phyloP scores from a whole-genome alignment of 2,113 vertebrate species.

The Tretioscincus oriximinensis region DNA sequence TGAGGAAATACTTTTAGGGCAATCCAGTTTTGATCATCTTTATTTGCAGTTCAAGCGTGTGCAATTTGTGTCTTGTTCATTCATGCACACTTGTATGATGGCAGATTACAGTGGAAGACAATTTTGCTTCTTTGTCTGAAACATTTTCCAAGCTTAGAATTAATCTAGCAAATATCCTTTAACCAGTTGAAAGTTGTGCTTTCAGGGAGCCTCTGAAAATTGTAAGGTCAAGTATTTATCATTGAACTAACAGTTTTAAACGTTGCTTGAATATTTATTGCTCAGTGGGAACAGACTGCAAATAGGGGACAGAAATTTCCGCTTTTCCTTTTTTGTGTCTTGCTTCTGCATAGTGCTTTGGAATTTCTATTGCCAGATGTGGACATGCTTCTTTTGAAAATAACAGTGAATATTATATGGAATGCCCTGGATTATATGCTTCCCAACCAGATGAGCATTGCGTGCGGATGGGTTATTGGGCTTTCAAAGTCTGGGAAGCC shows the following conservation, averaged over 20 bases:
- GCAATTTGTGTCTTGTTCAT: constrained; percentile 28
- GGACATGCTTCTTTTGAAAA: constrained; percentile 75
- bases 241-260: constrained; percentile 45
- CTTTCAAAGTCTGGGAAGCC: constrained; percentile 70
- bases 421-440: constrained; percentile 64
- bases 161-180: constrained; percentile 3
- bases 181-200: constrained; percentile 17
- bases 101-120: neutral
- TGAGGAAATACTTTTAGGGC: constrained; percentile 11
- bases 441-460: constrained; percentile 56
- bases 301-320: constrained; percentile 43
- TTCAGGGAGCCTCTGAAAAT: constrained; percentile 34
- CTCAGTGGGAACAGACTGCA: constrained; percentile 33
- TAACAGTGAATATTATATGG: constrained; percentile 68
- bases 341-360: constrained; percentile 51
- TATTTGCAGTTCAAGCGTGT: constrained; percentile 3
- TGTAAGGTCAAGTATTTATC: constrained; percentile 57
- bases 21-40: neutral
- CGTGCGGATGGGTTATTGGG: constrained; percentile 70
- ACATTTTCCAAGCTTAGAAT: constrained; percentile 13
- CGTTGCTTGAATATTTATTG: constrained; percentile 53
- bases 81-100: constrained; percentile 12
- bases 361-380: constrained; percentile 68
- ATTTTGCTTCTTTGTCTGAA: constrained; percentile 16
- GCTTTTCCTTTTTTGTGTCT: constrained; percentile 45